Evolutionary conservation across 2,888 invertebrate species (phyloP), one percentile per base, ranked within the genome.

Genomic region (Sinopyrophorus schimmeli): DNA sequence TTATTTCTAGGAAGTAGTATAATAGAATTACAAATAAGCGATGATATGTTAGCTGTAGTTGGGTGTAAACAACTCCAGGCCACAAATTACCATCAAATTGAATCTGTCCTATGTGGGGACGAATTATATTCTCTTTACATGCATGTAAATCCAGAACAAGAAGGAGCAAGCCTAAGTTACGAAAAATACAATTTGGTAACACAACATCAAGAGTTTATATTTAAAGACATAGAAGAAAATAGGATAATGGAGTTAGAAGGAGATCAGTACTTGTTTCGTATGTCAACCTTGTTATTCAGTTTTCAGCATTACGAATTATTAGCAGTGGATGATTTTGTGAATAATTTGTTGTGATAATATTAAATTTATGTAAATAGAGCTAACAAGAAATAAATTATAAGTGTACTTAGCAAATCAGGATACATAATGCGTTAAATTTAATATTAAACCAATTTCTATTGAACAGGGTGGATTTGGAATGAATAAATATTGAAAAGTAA

Each of bases 51-150:
- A 35, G 12, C 40, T 14, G 42, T 61, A 24, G 42, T 57, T 27
- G 43, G 39, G 15, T 41, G 28, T 15, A 52, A 30, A 47, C 41
- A 44, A 16, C 26, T 42, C 21, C 51, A 31, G 39, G 46, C 31
- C 17, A 50, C 53, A 26, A 32, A 37, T 17, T 55, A 30, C 46
- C 60, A 60, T 39, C 43, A 51, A 39, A 51, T 63, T 16, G 61
- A 68, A 35, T 58, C 63, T 3, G 53, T 58, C 7, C 27, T 64
- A 2, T 64, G 67, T 49, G 42, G 58, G 11, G 58, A 64, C 37
- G 35, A 47, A 10, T 38, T 64, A 11, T 66, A 63, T 39, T 65
- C 65, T 3, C 43, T 66, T 5, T 65, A 62, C 37, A 66, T 59
- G 30, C 40, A 57, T n/a, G 48, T 16, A 14, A 31, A 16, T 10